A percentile compares a stretch with the other conserved stretches of the same genome.
phyloP scores from a whole-genome alignment of 2,888 invertebrate species.

The Busseola fusca region DNA sequence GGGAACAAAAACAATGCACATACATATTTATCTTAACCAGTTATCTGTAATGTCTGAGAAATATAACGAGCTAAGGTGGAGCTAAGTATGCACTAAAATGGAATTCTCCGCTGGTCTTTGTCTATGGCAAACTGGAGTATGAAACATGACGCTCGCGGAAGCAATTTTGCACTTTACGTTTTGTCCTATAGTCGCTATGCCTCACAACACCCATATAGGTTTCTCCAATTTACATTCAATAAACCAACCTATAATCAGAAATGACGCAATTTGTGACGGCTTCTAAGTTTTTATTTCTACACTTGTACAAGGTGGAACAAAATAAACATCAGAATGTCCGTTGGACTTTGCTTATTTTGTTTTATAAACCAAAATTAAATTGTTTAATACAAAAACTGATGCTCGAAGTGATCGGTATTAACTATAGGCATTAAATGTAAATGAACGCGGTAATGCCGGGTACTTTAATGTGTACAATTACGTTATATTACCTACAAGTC shows the following conservation, averaged over 20 bases:
- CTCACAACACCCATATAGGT: constrained; percentile 53
- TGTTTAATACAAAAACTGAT: constrained; percentile 35
- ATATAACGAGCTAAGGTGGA: constrained; percentile 33
- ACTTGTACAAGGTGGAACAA: constrained; percentile 52
- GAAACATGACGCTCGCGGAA: constrained; percentile 64
- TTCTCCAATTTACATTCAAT: constrained; percentile 69
- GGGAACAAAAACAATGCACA: constrained; percentile 49
- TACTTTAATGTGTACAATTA: constrained; percentile 56
- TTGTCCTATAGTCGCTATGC: constrained; percentile 46
- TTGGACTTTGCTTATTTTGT: constrained; percentile 53
- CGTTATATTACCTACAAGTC: constrained; percentile 54
- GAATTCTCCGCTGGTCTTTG: constrained; percentile 52
- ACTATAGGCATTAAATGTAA: constrained; percentile 39
- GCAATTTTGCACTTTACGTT: constrained; percentile 45
- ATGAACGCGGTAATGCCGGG: constrained; percentile 49
- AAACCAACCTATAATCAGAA: constrained; percentile 69
- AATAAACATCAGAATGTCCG: constrained; percentile 46
- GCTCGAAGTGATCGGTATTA: constrained; percentile 32
- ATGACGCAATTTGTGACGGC: constrained; percentile 71
- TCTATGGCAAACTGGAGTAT: constrained; percentile 48
- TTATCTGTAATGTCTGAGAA: constrained; percentile 43
- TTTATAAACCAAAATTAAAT: constrained; percentile 15
- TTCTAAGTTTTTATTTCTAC: constrained; percentile 68
- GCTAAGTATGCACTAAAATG: constrained; percentile 29
- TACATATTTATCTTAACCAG: constrained; percentile 51